Base-by-base conservation (phyloP, 64 coral and sea anemone genomes). In the Platygyra sinensis region DNA sequence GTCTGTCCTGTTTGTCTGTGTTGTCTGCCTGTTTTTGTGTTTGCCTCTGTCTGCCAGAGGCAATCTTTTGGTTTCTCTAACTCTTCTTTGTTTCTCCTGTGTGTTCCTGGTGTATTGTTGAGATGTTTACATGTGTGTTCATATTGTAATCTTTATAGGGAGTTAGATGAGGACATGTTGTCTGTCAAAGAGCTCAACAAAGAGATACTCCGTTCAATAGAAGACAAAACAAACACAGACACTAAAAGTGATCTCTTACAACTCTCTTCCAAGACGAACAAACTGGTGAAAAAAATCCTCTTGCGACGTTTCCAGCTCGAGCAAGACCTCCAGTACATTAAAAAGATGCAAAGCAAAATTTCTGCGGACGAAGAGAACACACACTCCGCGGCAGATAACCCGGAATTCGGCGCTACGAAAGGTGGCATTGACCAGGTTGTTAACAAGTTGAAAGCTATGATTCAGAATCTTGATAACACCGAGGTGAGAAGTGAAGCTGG, bases 261-360 rank as follows among this genome's bases (percentile, higher is more conserved):
- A 76, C 49, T 94, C 24, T 73, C 88, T 42, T 83, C 49, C 28
- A 97, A 91, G 65, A 86, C 83, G 17, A 90, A 88, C 31, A 60
- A 82, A 18, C 76, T 97, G 1, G 46, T 97, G 9, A 83, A 89
- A 18, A 90, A 62, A 46, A 61, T 97, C 17, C 71, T 94, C 15
- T 65, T 42, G 59, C 77, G 92, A n/a, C 93, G 95, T 52, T 82
- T 89, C 42, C 89, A 94, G 89, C 92, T 97, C 36, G 95, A 97
- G 25, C 72, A 91, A 59, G 95, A 97, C 8, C 87, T 93, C 61
- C 59, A 72, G 65, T 62, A 75, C 65, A 97, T 97, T 59, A 90
- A 75, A 32, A 78, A 87, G 73, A 93, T 97, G 36, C 86, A 88
- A 20, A 54, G 87, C 0, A 80, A 94, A 11, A 62, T 94, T 17